phyloP scores from a whole-genome alignment of 2,888 invertebrate species.

The Griposia aprilina region DNA sequence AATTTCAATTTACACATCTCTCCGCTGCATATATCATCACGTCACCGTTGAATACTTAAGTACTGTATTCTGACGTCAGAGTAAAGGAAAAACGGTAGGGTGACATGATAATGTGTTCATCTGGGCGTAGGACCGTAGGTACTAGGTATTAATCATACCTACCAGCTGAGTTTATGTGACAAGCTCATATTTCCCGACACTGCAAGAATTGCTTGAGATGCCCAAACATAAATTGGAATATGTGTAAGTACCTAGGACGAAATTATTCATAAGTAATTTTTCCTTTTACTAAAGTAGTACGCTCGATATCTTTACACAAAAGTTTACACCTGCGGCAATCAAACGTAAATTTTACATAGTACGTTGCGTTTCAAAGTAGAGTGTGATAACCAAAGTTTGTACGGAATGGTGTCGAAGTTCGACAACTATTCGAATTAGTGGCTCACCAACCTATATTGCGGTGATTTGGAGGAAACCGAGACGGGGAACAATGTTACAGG shows the following conservation, averaged over 20 bases:
- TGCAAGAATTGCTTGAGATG: background rate
- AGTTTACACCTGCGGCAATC: conserved; percentile 4
- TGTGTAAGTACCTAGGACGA: background rate
- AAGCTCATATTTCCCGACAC: background rate
- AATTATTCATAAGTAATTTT: conserved; percentile 10
- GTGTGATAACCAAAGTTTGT: conserved; percentile 47
- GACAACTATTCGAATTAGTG: conserved; percentile 56
- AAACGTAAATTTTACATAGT: conserved; percentile 3
- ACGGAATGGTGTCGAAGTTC: conserved; percentile 27
- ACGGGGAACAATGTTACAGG: conserved; percentile 31
- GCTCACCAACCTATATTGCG: conserved; percentile 49
- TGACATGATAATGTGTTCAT: conserved; percentile 2
- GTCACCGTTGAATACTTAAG: conserved; percentile 19
- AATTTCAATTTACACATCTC: conserved; percentile 36
- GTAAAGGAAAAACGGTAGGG: conserved; percentile 18
- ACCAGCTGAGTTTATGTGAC: background rate
- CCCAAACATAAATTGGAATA: background rate
- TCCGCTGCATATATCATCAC: conserved; percentile 13
- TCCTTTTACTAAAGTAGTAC: background rate
- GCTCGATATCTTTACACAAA: background rate
- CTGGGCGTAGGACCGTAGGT: background rate
- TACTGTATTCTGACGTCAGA: conserved; percentile 16
- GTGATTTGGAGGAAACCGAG: conserved; percentile 33
- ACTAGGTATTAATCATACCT: background rate
- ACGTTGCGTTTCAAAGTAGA: conserved; percentile 20